Percentiles rank a stretch among this genome's conserved stretches.
These are phyloP conservation scores for Drosophila busckii DNA, from an alignment of 1,140 invertebrate species.

Conservation along the genomic window DNA sequence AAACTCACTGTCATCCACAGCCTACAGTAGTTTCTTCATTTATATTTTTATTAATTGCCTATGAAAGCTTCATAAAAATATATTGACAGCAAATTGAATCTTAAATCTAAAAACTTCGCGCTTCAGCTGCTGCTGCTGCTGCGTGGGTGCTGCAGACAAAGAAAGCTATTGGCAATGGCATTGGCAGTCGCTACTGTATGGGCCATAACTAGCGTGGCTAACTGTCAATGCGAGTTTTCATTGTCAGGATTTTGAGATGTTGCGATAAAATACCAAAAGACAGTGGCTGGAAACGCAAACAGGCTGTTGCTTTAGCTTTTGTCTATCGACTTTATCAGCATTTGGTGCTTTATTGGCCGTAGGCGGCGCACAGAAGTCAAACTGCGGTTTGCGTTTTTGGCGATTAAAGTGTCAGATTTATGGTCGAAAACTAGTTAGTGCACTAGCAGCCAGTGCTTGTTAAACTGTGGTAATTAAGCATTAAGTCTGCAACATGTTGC, in stretches of 20 bases:
- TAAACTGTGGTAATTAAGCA: slow-evolving; percentile 35
- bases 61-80: too few species aligned
- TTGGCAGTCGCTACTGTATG: too few species aligned
- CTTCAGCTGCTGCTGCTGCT: slow-evolving; percentile 21
- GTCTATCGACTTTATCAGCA: slow-evolving; percentile 3
- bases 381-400: too few species aligned
- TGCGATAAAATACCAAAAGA: slow-evolving; percentile 16
- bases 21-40: too few species aligned
- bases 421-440: slow-evolving; percentile 9
- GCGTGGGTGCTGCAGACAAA: too few species aligned
- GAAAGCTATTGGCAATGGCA: too few species aligned
- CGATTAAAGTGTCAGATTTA: slow-evolving; percentile 17
- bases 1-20: too few species aligned
- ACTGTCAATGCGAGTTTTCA: slow-evolving; percentile 22
- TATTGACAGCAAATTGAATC: too few species aligned
- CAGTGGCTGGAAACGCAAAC: slow-evolving; percentile 8
- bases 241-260: slow-evolving; percentile 19
- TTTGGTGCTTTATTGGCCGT: too few species aligned
- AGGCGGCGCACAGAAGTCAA: slow-evolving; percentile 19
- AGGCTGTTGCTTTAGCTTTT: slow-evolving; percentile 4
- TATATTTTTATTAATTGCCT: too few species aligned
- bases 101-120: slow-evolving; percentile 22
- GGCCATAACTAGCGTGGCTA: slow-evolving; percentile 3
- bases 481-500: slow-evolving; percentile 20
- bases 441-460: slow-evolving; percentile 15